Conservation (phyloP, 1,140 invertebrate species). For the Kradibia gibbosae region DNA sequence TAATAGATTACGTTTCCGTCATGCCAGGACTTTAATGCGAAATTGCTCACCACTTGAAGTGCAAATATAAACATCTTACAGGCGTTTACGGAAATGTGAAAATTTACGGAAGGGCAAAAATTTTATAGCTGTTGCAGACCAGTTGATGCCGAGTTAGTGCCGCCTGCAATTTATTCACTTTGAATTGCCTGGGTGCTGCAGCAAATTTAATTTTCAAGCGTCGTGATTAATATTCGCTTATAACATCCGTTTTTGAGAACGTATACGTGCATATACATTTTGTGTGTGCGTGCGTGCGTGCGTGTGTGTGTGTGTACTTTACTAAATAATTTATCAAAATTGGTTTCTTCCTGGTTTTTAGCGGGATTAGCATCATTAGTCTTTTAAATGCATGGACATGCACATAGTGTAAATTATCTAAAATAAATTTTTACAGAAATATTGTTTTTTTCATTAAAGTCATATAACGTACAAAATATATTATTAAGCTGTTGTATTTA, state of each 20-base stretch:
- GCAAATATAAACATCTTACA: neutral
- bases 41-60: neutral
- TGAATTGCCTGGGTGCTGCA: neutral
- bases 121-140: neutral
- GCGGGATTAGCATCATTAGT: neutral
- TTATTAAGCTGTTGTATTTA: neutral
- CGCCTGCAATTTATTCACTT: neutral
- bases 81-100: slow-evolving; percentile 5
- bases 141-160: neutral
- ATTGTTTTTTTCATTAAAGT: neutral
- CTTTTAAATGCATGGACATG: neutral
- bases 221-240: neutral
- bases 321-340: neutral
- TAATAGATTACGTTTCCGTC: neutral
- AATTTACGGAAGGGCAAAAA: neutral
- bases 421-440: neutral
- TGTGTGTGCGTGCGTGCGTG: neutral
- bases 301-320: neutral
- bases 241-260: neutral
- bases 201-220: neutral
- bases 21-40: neutral
- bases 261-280: neutral
- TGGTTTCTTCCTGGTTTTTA: neutral
- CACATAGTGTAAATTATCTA: neutral
- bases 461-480: neutral